Conservation (phyloP, 2,888 invertebrate species). For the Leucoptera coffeella region DNA sequence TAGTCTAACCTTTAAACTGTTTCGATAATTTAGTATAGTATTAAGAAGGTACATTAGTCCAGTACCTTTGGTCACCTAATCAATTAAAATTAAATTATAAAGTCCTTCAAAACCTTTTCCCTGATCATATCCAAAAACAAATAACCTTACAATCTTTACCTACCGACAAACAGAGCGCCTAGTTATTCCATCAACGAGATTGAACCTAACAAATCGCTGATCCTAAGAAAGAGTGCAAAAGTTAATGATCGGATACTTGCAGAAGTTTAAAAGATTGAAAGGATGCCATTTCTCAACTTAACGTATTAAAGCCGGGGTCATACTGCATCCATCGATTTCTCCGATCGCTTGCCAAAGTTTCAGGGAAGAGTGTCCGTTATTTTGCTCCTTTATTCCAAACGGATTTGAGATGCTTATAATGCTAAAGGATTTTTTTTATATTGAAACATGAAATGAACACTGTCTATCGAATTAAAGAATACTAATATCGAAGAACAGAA, state of each 20-base stretch:
- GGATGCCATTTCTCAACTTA: slow-evolving; percentile 30
- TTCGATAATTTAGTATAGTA: not conserved
- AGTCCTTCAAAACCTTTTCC: not conserved
- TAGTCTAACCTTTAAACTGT: not conserved
- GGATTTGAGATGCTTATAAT: no score
- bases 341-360: no score
- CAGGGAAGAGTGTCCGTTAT: no score
- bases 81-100: not conserved
- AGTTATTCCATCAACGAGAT: slow-evolving; percentile 36
- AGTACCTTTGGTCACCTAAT: not conserved
- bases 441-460: no score
- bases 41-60: not conserved
- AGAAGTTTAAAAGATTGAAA: slow-evolving; percentile 42
- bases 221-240: slow-evolving; percentile 36
- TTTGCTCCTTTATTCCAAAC: no score
- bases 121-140: not conserved
- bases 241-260: slow-evolving; percentile 46
- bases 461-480: no score
- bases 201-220: slow-evolving; percentile 39
- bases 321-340: no score
- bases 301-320: no score
- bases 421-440: no score
- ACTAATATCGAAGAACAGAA: no score
- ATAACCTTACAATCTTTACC: slow-evolving; percentile 7
- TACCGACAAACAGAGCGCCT: no score